phyloP scores from a whole-genome alignment of 2,888 invertebrate genomes.

The Dascillus cervinus region DNA sequence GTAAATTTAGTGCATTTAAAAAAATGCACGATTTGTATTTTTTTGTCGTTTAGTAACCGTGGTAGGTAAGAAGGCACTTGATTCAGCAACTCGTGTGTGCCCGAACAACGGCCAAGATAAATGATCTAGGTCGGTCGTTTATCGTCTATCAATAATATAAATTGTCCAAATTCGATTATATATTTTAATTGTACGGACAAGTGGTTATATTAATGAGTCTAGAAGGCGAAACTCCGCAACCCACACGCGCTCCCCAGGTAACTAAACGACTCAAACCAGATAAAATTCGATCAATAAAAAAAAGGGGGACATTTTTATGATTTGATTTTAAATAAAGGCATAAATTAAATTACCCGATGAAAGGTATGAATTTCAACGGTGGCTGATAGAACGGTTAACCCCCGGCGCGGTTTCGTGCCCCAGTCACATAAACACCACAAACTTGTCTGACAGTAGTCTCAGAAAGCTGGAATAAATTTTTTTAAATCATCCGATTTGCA shows the following conservation, averaged over 20 bases:
- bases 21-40: no score
- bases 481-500: no score
- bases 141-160: slow-evolving; percentile 44
- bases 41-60: no score
- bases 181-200: slow-evolving; percentile 44
- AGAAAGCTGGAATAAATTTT: no score
- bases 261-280: no score
- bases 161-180: slow-evolving; percentile 43
- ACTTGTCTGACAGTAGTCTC: slow-evolving; percentile 21
- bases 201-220: slow-evolving; percentile 41
- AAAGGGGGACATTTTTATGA: no score
- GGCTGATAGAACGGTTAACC: slow-evolving; percentile 13
- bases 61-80: no score
- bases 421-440: slow-evolving; percentile 18
- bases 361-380: slow-evolving; percentile 9
- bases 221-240: slow-evolving; percentile 28
- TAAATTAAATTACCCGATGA: slow-evolving; percentile 5
- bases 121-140: slow-evolving; percentile 34
- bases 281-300: no score
- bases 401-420: slow-evolving; percentile 18
- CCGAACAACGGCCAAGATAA: slow-evolving; percentile 34
- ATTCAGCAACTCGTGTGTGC: slow-evolving; percentile 27
- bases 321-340: no score
- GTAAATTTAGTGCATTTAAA: slow-evolving; percentile 43
- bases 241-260: slow-evolving; percentile 37